Evolutionary conservation across 2,888 invertebrate species (phyloP), one percentile per base, ranked within the genome.

Genomic region (Drosophila austrosaltans): DNA sequence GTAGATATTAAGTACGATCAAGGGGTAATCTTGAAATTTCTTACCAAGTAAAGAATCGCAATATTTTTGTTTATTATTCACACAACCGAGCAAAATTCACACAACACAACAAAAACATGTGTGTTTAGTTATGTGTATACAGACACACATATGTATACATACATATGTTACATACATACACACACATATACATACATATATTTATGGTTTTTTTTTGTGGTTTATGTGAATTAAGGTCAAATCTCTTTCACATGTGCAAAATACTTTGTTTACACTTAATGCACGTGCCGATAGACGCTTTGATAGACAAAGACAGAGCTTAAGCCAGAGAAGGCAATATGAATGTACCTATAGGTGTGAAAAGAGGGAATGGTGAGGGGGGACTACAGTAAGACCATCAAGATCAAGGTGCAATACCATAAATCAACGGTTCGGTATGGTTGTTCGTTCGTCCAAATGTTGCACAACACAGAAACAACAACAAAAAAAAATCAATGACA

Each of bases 181-280:
- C 7, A 20, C 16, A 16, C 16, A 16, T 0, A 40, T 40, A 16
- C 10, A 10, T 48, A 48, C 22, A 10, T 16, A 48, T 42, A 10
- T 16, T 1, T 48, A 1, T 22, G 8, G 8, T 6, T 44, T 20
- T 10, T 48, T 8, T 42, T 25, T 48, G 48, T 48, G 48, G 48
- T 48, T 12, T 48, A 10, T 48, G 22, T 20, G 57, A 20, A 57
- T 57, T 57, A 57, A 57, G 57, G 57, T 57, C 57, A 57, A 40
- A 22, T 58, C 40, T 58, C 22, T 58, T 36, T 36, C 59, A 54
- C 30, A 54, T 54, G 53, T 39, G 32, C 28, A 36, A 25, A 61
- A 61, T 25, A 36, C 28, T 63, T 63, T 44, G 54, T 63, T 63
- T 63, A 60, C 42, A 40, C 28, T 48, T 28, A 32, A 28, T 57